These are phyloP conservation scores for Daubentonia madagascariensis DNA, from an alignment of 2,113 vertebrate genomes.

Conservation along the genomic window DNA sequence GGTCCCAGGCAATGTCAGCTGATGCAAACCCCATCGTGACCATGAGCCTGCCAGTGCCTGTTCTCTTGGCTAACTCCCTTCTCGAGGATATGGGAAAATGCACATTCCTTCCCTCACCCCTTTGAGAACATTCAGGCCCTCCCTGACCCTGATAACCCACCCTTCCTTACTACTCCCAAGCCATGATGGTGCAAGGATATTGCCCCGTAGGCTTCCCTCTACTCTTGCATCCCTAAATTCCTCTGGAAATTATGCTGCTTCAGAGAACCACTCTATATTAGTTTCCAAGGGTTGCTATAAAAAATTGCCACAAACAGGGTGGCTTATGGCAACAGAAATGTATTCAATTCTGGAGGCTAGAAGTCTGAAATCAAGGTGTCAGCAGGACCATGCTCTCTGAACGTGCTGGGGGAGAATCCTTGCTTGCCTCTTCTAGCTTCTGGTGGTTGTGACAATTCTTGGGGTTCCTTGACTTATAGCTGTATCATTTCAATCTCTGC, in stretches of 20 bases:
- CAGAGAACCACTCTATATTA: neutral
- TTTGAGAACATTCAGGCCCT: neutral
- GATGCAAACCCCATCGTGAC: neutral
- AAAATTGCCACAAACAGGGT: neutral
- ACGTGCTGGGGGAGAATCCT: no score
- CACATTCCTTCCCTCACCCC: neutral
- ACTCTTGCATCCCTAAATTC: neutral
- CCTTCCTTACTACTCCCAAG: neutral
- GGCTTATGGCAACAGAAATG: neutral
- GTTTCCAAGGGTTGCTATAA: neutral
- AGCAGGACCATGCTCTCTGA: neutral
- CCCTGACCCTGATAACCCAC: neutral
- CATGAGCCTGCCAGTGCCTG: neutral
- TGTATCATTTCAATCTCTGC: neutral
- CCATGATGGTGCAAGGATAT: neutral
- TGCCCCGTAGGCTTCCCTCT: neutral
- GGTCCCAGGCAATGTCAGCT: neutral
- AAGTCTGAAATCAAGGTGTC: neutral
- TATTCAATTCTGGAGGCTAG: neutral
- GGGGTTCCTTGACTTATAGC: fast-evolving
- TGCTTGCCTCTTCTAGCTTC: neutral
- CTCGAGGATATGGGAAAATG: neutral
- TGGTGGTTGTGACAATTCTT: neutral
- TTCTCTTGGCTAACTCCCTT: neutral
- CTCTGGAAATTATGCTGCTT: neutral